phyloP scores from a whole-genome alignment of 2,113 vertebrate species.

The Corynorhinus townsendii region DNA sequence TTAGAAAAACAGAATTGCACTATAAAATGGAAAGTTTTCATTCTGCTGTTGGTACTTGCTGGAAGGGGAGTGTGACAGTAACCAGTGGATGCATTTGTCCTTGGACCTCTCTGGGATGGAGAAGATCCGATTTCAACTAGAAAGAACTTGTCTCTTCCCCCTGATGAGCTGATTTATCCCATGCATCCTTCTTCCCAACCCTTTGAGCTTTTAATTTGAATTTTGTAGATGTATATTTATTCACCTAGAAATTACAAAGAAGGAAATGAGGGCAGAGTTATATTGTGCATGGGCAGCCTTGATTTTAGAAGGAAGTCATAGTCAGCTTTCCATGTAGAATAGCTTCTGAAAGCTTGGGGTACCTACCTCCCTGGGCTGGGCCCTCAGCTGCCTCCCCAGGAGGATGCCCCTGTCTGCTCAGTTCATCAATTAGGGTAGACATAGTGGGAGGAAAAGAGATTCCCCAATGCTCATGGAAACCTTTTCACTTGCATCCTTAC shows the following conservation, averaged over 20 bases:
- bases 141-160: neutral
- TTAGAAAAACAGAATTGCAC: neutral
- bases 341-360: rapidly evolving
- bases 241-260: neutral
- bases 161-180: neutral
- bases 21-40: neutral
- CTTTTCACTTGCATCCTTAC: slow-evolving; percentile 59
- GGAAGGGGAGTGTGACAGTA: neutral
- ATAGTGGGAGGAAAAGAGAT: rapidly evolving
- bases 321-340: neutral
- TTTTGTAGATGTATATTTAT: neutral
- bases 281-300: neutral
- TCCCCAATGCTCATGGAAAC: neutral
- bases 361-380: neutral
- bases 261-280: neutral
- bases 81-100: neutral
- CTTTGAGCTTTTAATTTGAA: neutral
- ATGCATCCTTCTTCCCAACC: neutral
- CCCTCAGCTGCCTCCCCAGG: neutral
- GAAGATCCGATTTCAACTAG: neutral
- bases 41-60: neutral
- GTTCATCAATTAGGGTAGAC: neutral
- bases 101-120: rapidly evolving
- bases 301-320: neutral
- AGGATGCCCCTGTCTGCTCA: neutral